phyloP scores from a whole-genome alignment of 2,797 vertebrate species.

The Mormyrus proboscirostris region DNA sequence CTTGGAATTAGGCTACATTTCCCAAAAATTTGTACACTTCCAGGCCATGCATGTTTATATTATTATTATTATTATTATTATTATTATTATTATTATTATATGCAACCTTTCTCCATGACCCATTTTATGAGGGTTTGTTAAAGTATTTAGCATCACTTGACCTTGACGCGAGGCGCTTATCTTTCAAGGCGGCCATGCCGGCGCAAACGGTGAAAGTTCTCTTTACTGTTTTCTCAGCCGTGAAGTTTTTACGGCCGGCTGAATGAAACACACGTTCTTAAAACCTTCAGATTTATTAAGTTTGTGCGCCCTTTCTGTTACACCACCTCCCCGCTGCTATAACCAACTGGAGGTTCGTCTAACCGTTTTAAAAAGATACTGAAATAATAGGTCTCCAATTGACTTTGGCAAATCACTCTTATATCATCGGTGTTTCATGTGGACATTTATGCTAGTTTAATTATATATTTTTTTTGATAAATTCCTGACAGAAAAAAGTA shows the following conservation, averaged over 20 bases:
- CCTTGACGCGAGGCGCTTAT: not conserved
- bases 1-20: not conserved
- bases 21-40: not conserved
- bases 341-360: not conserved
- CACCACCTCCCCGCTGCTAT: not conserved
- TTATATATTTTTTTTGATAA: not conserved
- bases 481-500: constrained; percentile 21
- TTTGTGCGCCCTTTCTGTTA: not conserved
- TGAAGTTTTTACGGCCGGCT: not conserved
- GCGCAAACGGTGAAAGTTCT: not conserved
- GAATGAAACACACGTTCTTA: not conserved
- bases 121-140: not conserved
- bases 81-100: not conserved
- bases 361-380: not conserved
- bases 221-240: not conserved
- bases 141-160: not conserved
- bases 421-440: not conserved
- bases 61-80: not conserved
- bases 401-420: constrained; percentile 11
- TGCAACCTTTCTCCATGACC: not conserved
- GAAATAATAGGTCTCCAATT: not conserved
- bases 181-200: not conserved
- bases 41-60: not conserved
- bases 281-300: constrained; percentile 9
- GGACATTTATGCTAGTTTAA: constrained; percentile 8